Conservation (phyloP, 2,888 invertebrate species). For the Mycalesis mineus region DNA sequence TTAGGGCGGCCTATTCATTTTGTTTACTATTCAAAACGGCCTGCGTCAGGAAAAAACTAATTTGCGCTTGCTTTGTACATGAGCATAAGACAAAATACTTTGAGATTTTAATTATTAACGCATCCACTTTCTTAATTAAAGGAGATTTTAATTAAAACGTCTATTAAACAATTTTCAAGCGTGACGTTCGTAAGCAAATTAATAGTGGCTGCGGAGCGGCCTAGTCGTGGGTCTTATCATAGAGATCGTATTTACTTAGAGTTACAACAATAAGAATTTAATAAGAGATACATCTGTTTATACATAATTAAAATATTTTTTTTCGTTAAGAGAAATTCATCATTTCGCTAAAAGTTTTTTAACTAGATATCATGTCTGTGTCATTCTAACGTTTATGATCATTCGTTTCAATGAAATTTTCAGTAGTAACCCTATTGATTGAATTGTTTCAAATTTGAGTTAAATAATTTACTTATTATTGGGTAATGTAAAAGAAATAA, state of each 20-base stretch:
- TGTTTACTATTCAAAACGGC: slow-evolving; percentile 75
- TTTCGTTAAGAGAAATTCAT: too few relatives aligned
- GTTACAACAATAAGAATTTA: too few relatives aligned
- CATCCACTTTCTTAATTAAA: slow-evolving; percentile 26
- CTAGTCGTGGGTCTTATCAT: neutral
- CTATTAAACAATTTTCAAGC: slow-evolving; percentile 7
- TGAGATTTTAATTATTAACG: slow-evolving; percentile 59
- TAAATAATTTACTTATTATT: too few relatives aligned
- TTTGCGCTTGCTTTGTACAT: slow-evolving; percentile 60
- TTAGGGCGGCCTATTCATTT: slow-evolving; percentile 76
- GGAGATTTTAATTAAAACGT: slow-evolving; percentile 28
- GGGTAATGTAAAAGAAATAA: too few relatives aligned
- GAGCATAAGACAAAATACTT: slow-evolving; percentile 43
- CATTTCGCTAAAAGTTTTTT: too few relatives aligned
- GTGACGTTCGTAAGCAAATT: neutral
- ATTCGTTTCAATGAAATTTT: too few relatives aligned
- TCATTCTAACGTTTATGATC: too few relatives aligned
- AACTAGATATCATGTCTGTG: too few relatives aligned
- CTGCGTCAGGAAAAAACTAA: slow-evolving; percentile 70
- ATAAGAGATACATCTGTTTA: too few relatives aligned
- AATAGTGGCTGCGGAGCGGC: neutral
- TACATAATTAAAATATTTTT: too few relatives aligned
- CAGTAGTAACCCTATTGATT: too few relatives aligned
- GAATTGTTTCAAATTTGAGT: too few relatives aligned
- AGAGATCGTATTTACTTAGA: neutral